Conservation (phyloP, 2,797 vertebrate genomes). For the Heliangelus exortis region DNA sequence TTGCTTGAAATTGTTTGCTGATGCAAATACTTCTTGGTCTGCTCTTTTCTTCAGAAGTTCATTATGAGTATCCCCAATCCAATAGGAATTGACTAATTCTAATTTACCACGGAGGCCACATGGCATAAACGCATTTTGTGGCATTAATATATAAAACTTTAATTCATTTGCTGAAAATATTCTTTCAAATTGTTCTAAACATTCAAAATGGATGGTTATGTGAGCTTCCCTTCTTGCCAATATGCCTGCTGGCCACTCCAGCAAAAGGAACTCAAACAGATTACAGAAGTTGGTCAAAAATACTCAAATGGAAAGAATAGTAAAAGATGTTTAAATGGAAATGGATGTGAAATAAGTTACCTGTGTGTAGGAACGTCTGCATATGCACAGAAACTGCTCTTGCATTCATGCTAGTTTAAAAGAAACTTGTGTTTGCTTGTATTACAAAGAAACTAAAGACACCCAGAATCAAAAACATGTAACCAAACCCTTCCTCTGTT, state of each 20-base stretch:
- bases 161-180: neutral
- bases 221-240: neutral
- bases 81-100: slow-evolving; percentile 40
- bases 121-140: slow-evolving; percentile 20
- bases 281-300: neutral
- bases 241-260: neutral
- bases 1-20: slow-evolving; percentile 56
- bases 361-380: neutral
- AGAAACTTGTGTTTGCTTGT: neutral
- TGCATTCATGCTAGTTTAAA: neutral
- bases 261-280: neutral
- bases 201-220: neutral
- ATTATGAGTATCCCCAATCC: slow-evolving; percentile 33
- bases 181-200: neutral
- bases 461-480: neutral
- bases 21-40: slow-evolving; percentile 40
- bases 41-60: slow-evolving; percentile 38
- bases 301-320: neutral
- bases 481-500: neutral
- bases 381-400: neutral
- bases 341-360: neutral
- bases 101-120: slow-evolving; percentile 47
- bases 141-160: slow-evolving; percentile 9
- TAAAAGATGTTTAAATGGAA: neutral
- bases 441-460: neutral